A percentile compares a stretch with the other conserved stretches of the same genome.
phyloP scores from a whole-genome alignment of 35 echinoderm and acorn worm species.

The Apostichopus californicus region DNA sequence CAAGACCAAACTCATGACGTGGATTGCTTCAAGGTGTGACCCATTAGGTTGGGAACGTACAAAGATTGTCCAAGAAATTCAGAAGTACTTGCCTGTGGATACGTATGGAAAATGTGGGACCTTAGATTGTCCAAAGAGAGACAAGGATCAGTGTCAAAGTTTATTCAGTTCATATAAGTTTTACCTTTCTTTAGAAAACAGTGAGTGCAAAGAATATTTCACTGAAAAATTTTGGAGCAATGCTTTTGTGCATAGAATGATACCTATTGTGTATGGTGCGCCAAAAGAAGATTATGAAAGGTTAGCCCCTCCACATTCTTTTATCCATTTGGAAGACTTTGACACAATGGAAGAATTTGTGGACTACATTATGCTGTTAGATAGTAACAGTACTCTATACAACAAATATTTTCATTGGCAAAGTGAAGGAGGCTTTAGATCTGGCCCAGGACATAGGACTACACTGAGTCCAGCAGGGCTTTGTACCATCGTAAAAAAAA shows the following conservation, averaged over 20 bases:
- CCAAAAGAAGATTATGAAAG: conserved; percentile 56
- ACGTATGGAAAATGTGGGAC: conserved; percentile 58
- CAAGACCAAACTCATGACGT: conserved; percentile 60
- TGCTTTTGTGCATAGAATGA: conserved; percentile 33
- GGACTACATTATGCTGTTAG: conserved; percentile 43
- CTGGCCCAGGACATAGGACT: conserved; percentile 46
- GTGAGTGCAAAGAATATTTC: conserved; percentile 55
- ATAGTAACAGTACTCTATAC: conserved; percentile 43
- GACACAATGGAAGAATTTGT: conserved; percentile 61
- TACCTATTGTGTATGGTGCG: conserved; percentile 61
- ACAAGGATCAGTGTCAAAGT: conserved; percentile 7
- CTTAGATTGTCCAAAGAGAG: conserved; percentile 50
- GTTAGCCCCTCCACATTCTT: conserved; percentile 46
- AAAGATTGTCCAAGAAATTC: conserved; percentile 40
- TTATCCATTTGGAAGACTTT: conserved; percentile 60
- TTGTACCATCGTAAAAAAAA: conserved; percentile 33
- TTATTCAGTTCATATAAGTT: conserved; percentile 54
- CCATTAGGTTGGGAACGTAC: conserved; percentile 59
- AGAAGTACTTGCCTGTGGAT: conserved; percentile 47
- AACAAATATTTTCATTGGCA: conserved; percentile 61
- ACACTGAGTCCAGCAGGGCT: conserved; percentile 33
- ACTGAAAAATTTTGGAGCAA: conserved; percentile 64
- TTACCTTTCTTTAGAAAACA: conserved; percentile 60
- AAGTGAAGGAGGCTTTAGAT: neutral
- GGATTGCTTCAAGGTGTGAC: conserved; percentile 74